These are phyloP conservation scores for Rhagium mordax DNA, from an alignment of 2,888 invertebrate species.

Conservation along the genomic window DNA sequence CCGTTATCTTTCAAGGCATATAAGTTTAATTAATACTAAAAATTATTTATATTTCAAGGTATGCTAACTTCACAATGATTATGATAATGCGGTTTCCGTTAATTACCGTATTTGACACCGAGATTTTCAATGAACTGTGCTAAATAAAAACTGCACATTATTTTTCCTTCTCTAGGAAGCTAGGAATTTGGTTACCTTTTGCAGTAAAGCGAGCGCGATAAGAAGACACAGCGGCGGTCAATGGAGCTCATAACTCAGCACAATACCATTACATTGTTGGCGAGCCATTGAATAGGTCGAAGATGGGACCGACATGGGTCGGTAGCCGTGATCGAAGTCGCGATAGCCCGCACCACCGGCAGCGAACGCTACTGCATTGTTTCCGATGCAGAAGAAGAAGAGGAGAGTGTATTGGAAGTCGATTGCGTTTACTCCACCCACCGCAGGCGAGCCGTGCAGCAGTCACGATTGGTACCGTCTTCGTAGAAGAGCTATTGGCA, in stretches of 20 bases:
- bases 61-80: constrained; percentile 20
- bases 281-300: constrained; percentile 62
- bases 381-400: constrained; percentile 44
- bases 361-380: constrained; percentile 56
- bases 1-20: constrained; percentile 36
- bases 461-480: constrained; percentile 29
- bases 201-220: too few species aligned
- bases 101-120: neutral
- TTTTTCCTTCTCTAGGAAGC: too few species aligned
- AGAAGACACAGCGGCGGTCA: constrained; percentile 54
- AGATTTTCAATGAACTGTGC: neutral
- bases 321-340: constrained; percentile 63
- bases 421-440: constrained; percentile 17
- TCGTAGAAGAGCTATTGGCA: constrained; percentile 19
- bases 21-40: constrained; percentile 37
- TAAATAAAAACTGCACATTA: too few species aligned
- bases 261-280: constrained; percentile 66
- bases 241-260: constrained; percentile 63
- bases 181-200: too few species aligned
- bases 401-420: constrained; percentile 4
- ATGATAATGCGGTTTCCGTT: constrained; percentile 15
- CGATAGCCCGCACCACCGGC: constrained; percentile 65
- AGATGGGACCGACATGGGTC: constrained; percentile 63
- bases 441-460: neutral
- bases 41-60: constrained; percentile 35